Evolutionary conservation across 2,797 vertebrate genomes (phyloP).

Genomic region (Bufotes viridis): DNA sequence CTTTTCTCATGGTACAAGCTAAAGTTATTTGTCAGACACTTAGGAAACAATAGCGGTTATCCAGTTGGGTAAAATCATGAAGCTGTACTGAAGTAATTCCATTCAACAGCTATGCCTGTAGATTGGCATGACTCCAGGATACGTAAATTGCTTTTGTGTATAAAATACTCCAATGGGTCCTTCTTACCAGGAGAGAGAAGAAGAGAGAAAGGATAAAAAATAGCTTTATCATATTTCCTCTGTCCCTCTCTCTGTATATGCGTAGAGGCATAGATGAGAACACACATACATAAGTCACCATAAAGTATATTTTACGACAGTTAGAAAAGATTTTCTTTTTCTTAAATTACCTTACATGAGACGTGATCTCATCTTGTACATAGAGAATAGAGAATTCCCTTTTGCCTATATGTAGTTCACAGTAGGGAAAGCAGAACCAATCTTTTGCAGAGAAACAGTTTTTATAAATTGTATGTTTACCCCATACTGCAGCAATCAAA

Average conservation of each 20-base stretch:
- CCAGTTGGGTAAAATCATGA: conserved; percentile 60
- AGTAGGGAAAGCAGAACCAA: conserved; percentile 38
- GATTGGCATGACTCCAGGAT: conserved; percentile 40
- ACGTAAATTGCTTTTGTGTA: conserved; percentile 43
- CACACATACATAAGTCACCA: background rate
- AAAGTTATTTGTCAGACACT: conserved; percentile 51
- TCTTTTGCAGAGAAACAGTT: conserved; percentile 54
- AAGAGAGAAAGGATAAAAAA: background rate
- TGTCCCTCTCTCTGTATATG: background rate
- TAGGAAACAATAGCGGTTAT: conserved; percentile 54
- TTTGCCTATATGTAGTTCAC: conserved; percentile 21
- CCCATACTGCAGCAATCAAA: conserved; percentile 51
- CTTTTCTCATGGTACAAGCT: conserved; percentile 34
- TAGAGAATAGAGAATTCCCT: background rate
- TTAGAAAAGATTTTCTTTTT: conserved; percentile 38
- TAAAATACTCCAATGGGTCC: conserved; percentile 57
- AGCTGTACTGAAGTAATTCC: conserved; percentile 50
- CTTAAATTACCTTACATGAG: conserved; percentile 61
- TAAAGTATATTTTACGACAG: conserved; percentile 21
- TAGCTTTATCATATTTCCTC: conserved; percentile 1
- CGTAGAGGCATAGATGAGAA: background rate
- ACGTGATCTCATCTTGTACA: conserved; percentile 33
- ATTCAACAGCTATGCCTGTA: conserved; percentile 46
- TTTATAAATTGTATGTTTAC: conserved; percentile 57
- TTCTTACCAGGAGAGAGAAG: conserved; percentile 24